These are phyloP conservation scores for Calliphora vomitoria DNA, from an alignment of 2,888 invertebrate species.

Conservation along the genomic window DNA sequence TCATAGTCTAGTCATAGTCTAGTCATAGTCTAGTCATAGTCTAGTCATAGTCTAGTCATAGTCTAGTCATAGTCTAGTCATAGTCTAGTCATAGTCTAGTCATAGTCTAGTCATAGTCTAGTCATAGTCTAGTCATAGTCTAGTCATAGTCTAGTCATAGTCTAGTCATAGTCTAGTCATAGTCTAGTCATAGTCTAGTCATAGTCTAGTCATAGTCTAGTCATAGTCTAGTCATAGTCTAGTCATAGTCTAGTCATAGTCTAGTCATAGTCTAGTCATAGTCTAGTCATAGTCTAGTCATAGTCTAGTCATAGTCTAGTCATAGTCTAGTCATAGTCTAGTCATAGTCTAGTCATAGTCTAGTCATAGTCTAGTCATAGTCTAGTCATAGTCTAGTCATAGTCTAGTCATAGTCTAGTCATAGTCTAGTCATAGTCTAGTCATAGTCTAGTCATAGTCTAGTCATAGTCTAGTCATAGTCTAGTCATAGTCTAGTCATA, in stretches of 20 bases:
- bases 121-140: not conserved
- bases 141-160: not conserved
- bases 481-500: not conserved
- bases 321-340: no score
- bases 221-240: not conserved
- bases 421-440: not conserved
- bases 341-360: not conserved
- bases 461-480: no score
- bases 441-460: not conserved
- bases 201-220: not conserved
- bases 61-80: not conserved
- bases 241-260: not conserved
- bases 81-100: not conserved
- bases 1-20: not conserved
- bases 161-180: not conserved
- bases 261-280: no score
- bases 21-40: not conserved
- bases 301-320: not conserved
- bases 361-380: not conserved
- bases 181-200: no score
- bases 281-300: not conserved
- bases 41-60: not conserved
- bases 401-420: no score
- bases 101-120: no score
- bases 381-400: not conserved